Evolutionary conservation across 1,140 invertebrate genomes (phyloP), one percentile per base, ranked within the genome.

Genomic region (Nymphalis io): DNA sequence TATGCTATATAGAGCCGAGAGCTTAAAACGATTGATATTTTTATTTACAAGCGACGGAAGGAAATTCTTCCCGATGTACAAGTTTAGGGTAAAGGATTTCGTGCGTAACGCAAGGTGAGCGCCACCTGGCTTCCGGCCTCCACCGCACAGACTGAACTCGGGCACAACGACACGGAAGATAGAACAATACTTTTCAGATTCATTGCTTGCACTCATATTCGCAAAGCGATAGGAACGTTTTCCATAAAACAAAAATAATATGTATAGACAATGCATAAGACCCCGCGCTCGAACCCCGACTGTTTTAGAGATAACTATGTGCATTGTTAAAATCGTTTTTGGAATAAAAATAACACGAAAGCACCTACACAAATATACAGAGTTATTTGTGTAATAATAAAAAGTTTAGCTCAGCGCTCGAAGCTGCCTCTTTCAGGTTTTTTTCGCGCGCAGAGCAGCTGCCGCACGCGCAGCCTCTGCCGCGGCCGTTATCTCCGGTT

Each of bases 401-500:
- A 13, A 15, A 4, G 12, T 12, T 13, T 11, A 44, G 8, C 40
- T 44, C 13, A 44, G n/a, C 13, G 40, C 40, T 44, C 40, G 40
- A n/a, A 12, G 40, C 40, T n/a, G 40, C 11, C 27, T 8, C 27
- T 6, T 33, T 33, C 27, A 33, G 27, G 27, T 33, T 33, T 33
- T 33, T 33, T 10, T 15, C 20, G 18, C 15, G 40, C 21, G 23
- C 60, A 60, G 40, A 3, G 16, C 58, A 62, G 60, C 60, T 62
- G 60, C 5, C 60, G 60, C 60, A 48, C 60, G 60, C 60, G 44
- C 60, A 62, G 44, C 60, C 44, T 62, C 60, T 38, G 39, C 58
- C 55, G 55, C 27, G 27, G n/a, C 57, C 21, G 42, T 61, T 61
- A 61, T 61, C 59, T 46, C 21, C 40, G 40, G 27, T 6, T 6